Percentiles rank a stretch among this genome's conserved stretches.
These are phyloP conservation scores for Rhinopomastus cyanomelas DNA, from an alignment of 2,113 vertebrate genomes.

Conservation along the genomic window DNA sequence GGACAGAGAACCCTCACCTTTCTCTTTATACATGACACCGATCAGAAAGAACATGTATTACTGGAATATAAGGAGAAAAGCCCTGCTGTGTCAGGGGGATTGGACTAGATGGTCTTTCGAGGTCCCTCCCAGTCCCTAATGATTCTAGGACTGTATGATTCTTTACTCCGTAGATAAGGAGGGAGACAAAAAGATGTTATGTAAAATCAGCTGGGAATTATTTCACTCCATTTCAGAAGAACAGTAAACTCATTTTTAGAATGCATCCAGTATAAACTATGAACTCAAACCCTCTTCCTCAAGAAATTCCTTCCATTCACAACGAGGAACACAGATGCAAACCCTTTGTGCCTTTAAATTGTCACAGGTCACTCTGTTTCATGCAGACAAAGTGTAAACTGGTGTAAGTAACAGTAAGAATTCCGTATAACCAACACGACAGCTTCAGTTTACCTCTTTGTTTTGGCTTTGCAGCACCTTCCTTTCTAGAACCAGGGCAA, in stretches of 20 bases:
- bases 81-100: no score
- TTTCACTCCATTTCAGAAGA: conserved; percentile 30
- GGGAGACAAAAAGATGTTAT: background rate
- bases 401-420: background rate
- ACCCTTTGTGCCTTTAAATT: background rate
- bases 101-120: no score
- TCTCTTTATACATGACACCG: background rate
- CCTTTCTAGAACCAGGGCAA: background rate
- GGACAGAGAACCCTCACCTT: background rate
- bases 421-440: background rate
- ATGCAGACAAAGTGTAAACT: background rate
- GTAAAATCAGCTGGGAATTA: background rate
- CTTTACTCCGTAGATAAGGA: background rate
- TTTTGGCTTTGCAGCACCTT: background rate
- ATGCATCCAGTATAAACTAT: background rate
- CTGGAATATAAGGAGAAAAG: background rate
- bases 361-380: background rate
- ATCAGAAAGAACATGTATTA: background rate
- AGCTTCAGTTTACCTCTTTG: background rate
- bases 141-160: no score
- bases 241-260: conserved; percentile 6
- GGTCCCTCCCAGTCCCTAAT: no score
- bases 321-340: background rate
- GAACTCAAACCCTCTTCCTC: background rate
- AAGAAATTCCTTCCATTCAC: background rate